Evolutionary conservation across 1,140 invertebrate species (phyloP).

Genomic region (Plodia interpunctella): DNA sequence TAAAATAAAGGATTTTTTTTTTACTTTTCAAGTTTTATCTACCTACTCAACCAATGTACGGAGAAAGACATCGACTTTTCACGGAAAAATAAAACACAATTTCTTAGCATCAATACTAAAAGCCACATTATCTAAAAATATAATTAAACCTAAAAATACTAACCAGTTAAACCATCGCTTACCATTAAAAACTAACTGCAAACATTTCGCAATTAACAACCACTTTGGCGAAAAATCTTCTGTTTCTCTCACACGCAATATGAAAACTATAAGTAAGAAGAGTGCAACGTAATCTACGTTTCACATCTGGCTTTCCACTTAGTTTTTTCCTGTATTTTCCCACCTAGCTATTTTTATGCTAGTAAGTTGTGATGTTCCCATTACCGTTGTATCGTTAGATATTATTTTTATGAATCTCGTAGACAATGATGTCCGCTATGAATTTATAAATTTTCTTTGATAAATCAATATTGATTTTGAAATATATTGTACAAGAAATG

Average conservation of each 20-base stretch:
- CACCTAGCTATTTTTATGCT: conserved; percentile 27
- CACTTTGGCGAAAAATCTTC: conserved; percentile 25
- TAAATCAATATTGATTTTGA: too few species aligned
- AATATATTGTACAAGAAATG: too few species aligned
- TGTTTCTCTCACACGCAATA: conserved; percentile 8
- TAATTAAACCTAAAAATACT: too few species aligned
- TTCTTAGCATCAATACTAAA: too few species aligned
- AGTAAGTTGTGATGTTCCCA: conserved; percentile 18
- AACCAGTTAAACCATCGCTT: conserved; percentile 5
- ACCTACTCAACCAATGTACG: too few species aligned
- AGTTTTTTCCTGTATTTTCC: conserved; percentile 38
- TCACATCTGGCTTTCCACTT: conserved; percentile 33
- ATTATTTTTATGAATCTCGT: too few species aligned
- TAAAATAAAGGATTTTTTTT: too few species aligned
- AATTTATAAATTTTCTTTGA: too few species aligned
- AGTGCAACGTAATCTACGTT: conserved; percentile 17
- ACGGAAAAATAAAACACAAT: background rate
- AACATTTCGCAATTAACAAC: conserved; percentile 33
- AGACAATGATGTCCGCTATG: too few species aligned
- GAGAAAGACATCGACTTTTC: too few species aligned
- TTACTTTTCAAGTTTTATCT: too few species aligned
- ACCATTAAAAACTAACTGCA: conserved; percentile 12
- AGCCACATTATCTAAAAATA: background rate
- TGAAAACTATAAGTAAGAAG: conserved; percentile 9
- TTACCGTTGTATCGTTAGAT: conserved; percentile 13